phyloP scores from a whole-genome alignment of 2,113 vertebrate genomes.

The Recurvirostra avosetta region DNA sequence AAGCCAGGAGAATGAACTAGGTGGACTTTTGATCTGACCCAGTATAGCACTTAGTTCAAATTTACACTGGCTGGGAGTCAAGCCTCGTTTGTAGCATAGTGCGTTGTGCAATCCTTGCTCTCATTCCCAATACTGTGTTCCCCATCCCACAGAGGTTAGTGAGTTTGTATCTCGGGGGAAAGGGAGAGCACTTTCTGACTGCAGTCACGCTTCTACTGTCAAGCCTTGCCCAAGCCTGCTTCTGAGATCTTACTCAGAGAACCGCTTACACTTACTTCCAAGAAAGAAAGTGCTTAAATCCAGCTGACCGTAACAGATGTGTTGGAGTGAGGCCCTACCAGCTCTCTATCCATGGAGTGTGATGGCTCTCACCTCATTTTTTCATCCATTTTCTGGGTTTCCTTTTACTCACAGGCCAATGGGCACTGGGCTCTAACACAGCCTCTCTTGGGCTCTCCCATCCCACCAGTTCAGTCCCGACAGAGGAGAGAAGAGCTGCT shows the following conservation, averaged over 20 bases:
- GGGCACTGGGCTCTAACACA: background rate
- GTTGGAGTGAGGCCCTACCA: background rate
- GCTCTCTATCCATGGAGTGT: background rate
- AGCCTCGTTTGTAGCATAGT: background rate
- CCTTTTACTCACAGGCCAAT: background rate
- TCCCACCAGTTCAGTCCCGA: background rate
- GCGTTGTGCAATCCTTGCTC: conserved; percentile 11
- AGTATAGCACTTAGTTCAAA: background rate
- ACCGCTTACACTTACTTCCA: background rate
- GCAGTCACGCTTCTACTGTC: background rate
- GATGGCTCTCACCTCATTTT: background rate
- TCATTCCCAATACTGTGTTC: background rate
- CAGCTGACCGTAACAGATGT: background rate
- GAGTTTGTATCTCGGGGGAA: background rate
- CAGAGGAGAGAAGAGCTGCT: background rate
- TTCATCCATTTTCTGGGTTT: background rate
- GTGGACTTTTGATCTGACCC: background rate
- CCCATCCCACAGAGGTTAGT: background rate
- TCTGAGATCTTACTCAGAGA: background rate
- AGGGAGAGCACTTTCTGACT: background rate
- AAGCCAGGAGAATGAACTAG: background rate
- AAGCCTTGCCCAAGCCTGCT: background rate
- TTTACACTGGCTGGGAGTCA: conserved; percentile 21
- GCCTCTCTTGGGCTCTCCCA: background rate
- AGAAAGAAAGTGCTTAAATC: background rate